These are phyloP conservation scores for Bungarus multicinctus DNA, from an alignment of 2,113 vertebrate species.

Conservation along the genomic window DNA sequence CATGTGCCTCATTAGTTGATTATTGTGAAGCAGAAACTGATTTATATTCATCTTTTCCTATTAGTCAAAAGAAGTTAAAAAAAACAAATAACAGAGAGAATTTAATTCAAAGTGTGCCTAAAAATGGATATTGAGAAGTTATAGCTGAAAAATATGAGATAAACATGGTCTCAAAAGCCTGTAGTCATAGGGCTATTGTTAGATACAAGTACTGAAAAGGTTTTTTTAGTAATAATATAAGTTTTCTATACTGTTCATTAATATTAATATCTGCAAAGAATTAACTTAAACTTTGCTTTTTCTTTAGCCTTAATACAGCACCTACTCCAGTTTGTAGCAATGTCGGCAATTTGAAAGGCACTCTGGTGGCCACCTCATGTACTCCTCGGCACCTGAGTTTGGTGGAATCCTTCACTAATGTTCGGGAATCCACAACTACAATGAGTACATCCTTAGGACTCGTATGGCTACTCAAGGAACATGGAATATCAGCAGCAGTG, in stretches of 20 bases:
- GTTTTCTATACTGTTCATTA: not conserved
- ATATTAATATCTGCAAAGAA: not conserved
- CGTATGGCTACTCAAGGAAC: conserved; percentile 89
- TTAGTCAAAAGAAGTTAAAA: not conserved
- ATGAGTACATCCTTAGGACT: conserved; percentile 95
- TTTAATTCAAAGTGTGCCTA: not conserved
- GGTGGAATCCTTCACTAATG: conserved; percentile 92
- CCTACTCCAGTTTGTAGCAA: conserved; percentile 77
- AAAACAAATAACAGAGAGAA: not conserved
- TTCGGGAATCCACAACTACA: conserved; percentile 90
- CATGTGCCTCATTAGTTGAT: not conserved
- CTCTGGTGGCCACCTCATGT: conserved; percentile 86
- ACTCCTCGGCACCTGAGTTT: conserved; percentile 91
- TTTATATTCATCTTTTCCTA: not conserved
- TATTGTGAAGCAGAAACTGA: not conserved
- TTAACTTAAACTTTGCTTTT: conserved; percentile 36
- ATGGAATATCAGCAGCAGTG: conserved; percentile 89
- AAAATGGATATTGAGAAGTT: not conserved
- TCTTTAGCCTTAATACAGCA: conserved; percentile 72
- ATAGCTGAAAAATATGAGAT: not conserved
- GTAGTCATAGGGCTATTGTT: not conserved
- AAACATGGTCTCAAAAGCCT: not conserved
- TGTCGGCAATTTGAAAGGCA: conserved; percentile 78
- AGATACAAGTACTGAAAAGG: not conserved
- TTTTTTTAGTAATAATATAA: not conserved